Evolutionary conservation across 2,113 vertebrate species (phyloP).

Genomic region (Odobenus rosmarus): DNA sequence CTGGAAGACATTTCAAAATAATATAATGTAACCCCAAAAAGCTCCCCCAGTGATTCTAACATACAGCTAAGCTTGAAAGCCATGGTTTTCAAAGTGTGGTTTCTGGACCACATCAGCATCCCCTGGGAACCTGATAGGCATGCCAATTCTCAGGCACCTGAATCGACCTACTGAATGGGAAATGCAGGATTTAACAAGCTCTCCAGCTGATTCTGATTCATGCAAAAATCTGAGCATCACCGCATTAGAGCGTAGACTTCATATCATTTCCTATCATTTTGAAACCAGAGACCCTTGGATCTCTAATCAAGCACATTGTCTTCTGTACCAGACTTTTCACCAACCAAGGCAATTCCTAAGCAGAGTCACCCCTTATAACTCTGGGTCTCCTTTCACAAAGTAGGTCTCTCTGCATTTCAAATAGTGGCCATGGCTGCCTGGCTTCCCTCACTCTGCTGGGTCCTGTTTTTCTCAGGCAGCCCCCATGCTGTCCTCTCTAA

Average conservation of each 20-base stretch:
- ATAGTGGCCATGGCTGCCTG: rapidly evolving
- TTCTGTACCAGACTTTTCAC: not conserved
- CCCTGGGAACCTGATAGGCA: not conserved
- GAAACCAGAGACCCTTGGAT: not conserved
- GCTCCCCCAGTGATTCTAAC: not conserved
- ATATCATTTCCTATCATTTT: not conserved
- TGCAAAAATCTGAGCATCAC: not conserved
- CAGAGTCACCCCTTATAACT: not conserved
- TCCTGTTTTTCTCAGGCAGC: not conserved
- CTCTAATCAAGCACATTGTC: not conserved
- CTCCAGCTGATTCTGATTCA: not conserved
- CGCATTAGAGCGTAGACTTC: not conserved
- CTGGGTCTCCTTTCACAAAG: not conserved
- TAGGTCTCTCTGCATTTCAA: not conserved
- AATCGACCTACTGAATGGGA: not conserved
- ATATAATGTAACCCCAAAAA: not conserved
- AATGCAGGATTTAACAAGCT: not conserved
- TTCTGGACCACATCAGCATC: not conserved
- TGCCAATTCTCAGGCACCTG: not conserved
- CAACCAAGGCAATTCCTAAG: not conserved
- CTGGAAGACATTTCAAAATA: not conserved
- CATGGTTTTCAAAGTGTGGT: not conserved
- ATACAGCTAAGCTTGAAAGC: not conserved
- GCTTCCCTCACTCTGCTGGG: rapidly evolving
- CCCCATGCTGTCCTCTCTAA: not conserved